Percentiles rank a stretch among this genome's conserved stretches.
Conservation (phyloP, 2,888 invertebrate species). For the Rhamphomyia laevipes region DNA sequence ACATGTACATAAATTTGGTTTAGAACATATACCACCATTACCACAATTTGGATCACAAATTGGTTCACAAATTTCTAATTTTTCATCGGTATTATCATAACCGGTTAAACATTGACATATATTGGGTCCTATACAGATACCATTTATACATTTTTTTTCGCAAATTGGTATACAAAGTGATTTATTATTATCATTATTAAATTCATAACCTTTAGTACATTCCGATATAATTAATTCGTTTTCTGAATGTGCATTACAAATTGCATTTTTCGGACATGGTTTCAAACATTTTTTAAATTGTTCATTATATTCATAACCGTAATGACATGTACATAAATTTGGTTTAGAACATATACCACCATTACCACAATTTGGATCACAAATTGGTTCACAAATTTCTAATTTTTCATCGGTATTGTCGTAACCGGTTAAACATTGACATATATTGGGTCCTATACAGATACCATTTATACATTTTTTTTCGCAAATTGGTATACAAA, state of each 20-base stretch:
- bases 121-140: constrained; percentile 34
- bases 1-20: too few relatives aligned
- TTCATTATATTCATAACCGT: too few relatives aligned
- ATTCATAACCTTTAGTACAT: too few relatives aligned
- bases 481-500: constrained; percentile 30
- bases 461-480: constrained; percentile 32
- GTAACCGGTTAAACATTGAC: constrained; percentile 28
- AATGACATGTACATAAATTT: too few relatives aligned
- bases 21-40: too few relatives aligned
- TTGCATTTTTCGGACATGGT: too few relatives aligned
- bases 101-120: constrained; percentile 33
- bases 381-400: constrained; percentile 1
- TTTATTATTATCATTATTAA: constrained; percentile 19
- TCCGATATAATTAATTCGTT: too few relatives aligned
- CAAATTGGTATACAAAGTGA: constrained; percentile 31
- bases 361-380: constrained; percentile 6
- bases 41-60: constrained; percentile 7
- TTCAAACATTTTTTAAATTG: too few relatives aligned
- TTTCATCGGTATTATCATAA: constrained; percentile 2
- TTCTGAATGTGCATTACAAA: too few relatives aligned
- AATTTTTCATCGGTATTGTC: background rate
- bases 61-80: background rate
- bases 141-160: constrained; percentile 28
- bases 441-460: constrained; percentile 35
- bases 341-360: too few relatives aligned